phyloP scores from a whole-genome alignment of 1,140 invertebrate genomes.

The Proales similis region DNA sequence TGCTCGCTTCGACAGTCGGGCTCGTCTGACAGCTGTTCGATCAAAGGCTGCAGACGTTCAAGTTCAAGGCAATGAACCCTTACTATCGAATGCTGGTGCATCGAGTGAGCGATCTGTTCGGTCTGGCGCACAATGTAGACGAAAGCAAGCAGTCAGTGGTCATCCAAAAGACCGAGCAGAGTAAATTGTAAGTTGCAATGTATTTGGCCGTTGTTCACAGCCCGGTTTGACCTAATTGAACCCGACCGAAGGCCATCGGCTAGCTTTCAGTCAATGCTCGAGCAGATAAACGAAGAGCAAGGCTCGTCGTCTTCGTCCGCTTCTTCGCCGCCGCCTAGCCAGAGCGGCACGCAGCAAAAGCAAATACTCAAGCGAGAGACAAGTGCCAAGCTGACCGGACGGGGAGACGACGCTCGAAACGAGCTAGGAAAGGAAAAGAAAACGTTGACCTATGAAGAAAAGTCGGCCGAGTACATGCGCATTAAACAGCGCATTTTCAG shows the following conservation, averaged over 20 bases:
- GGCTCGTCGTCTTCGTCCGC: constrained; percentile 10
- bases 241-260: too few relatives aligned
- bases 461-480: constrained; percentile 25
- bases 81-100: constrained; percentile 33
- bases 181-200: too few relatives aligned
- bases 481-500: constrained; percentile 32
- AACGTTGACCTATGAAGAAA: constrained; percentile 29
- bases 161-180: neutral
- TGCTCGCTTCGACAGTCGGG: neutral
- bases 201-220: too few relatives aligned
- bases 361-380: constrained; percentile 26
- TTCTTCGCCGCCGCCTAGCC: neutral
- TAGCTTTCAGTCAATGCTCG: constrained; percentile 14
- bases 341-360: constrained; percentile 17
- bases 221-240: too few relatives aligned
- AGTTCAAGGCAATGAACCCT: constrained; percentile 32
- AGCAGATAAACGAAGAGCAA: neutral
- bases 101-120: constrained; percentile 32
- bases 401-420: constrained; percentile 1
- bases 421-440: neutral
- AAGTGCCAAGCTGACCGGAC: too few relatives aligned
- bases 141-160: constrained; percentile 18
- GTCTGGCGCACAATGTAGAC: constrained; percentile 22
- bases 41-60: neutral
- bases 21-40: neutral